Evolutionary conservation across 2,888 invertebrate species (phyloP), one percentile per base, ranked within the genome.

Genomic region (Notodonta dromedarius): DNA sequence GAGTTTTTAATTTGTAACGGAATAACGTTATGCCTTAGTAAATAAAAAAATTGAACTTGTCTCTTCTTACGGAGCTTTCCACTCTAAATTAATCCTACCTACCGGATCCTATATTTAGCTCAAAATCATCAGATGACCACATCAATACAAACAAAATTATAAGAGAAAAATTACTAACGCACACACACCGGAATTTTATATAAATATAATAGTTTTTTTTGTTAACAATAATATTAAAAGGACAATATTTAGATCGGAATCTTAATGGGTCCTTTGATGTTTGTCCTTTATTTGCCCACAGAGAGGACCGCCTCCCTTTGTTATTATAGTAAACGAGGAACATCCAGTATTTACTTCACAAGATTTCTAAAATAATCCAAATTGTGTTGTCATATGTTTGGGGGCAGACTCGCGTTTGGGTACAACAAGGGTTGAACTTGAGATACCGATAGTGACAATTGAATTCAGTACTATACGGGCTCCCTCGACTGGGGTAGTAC

Each of bases 251-350:
- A 76, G 78, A 79, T 80, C 71, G 72, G 78, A 78, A 82, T 81
- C 80, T 82, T 80, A 83, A 84, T 83, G 79, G 82, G 67, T 53
- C 65, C 65, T 70, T 70, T 62, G 59, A 77, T 77, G 74, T 71
- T 57, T 66, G 66, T 71, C 74, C 79, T 73, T 83, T 83, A 76
- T 86, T 85, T 85, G 82, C 76, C 67, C 76, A 73, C 67, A 71
- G 39, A 46, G 53, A 46, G 55, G 40, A 62, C 77, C 69, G 80
- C 76, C 73, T 73, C 71, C 71, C 79, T 79, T 79, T 86, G 84
- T 86, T 85, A 80, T 85, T 79, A 77, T 83, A 84, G 83, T 80
- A 76, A 78, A 79, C 77, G 75, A 74, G 75, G 71, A 78, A 76
- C 74, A 68, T 68, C 61, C 70, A 69, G 59, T 84, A 82, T 85